Percentiles rank a stretch among this genome's conserved stretches.
These are phyloP conservation scores for Hemiscyllium ocellatum DNA, from an alignment of 2,113 vertebrate species.

Conservation along the genomic window DNA sequence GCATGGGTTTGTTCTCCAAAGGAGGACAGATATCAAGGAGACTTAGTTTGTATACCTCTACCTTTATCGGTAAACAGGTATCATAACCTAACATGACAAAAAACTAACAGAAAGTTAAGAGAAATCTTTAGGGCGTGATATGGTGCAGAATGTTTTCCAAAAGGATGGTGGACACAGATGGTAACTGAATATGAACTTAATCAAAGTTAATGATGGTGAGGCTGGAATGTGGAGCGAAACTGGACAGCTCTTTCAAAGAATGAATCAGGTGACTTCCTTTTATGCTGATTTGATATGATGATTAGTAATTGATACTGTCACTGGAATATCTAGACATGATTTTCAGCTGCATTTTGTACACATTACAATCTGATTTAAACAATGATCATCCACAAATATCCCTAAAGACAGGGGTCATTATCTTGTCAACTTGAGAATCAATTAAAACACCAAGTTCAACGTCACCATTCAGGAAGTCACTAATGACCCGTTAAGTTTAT, in stretches of 20 bases:
- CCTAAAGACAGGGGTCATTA: neutral
- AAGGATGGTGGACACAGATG: neutral
- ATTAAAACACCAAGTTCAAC: neutral
- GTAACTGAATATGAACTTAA: neutral
- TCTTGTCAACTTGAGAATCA: neutral
- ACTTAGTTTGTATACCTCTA: too few species aligned
- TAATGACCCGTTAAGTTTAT: neutral
- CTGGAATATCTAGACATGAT: neutral
- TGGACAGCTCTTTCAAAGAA: neutral
- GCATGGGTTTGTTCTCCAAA: too few species aligned
- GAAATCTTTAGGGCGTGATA: neutral
- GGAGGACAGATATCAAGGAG: too few species aligned
- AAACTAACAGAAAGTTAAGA: neutral
- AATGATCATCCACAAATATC: neutral
- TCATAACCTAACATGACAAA: too few species aligned
- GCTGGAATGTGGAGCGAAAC: neutral
- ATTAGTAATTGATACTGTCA: neutral
- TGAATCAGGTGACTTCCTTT: neutral
- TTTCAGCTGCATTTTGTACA: neutral
- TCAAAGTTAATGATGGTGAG: neutral
- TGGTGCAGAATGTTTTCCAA: neutral
- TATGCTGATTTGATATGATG: neutral
- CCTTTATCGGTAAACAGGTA: too few species aligned
- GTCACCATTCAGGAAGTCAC: neutral
- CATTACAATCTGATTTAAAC: neutral